These are phyloP conservation scores for Sphaerolaimus hirsutus DNA, from an alignment of 2,888 invertebrate genomes.

Conservation along the genomic window DNA sequence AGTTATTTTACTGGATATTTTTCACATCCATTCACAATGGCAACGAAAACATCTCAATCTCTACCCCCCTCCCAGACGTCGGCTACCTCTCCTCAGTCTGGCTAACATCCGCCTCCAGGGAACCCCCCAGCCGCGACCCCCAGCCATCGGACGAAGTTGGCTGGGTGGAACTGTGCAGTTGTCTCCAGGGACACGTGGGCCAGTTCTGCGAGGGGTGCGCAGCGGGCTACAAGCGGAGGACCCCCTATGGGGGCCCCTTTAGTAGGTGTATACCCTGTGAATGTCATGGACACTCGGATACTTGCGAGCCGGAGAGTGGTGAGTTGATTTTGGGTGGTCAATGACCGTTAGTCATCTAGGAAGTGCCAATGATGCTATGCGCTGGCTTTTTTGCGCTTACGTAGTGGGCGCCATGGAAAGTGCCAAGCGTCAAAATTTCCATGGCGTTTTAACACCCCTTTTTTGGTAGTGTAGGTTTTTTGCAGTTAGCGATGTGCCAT, in stretches of 20 bases:
- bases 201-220: constrained; percentile 93
- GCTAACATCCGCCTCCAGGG: constrained; percentile 57
- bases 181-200: constrained; percentile 44
- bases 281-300: constrained; percentile 81
- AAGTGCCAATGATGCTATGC: too few relatives aligned
- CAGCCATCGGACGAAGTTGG: constrained; percentile 35
- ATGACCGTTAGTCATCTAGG: too few relatives aligned
- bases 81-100: constrained; percentile 71
- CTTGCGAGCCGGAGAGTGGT: constrained; percentile 81
- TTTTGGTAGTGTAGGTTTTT: too few relatives aligned
- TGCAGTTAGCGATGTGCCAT: too few relatives aligned
- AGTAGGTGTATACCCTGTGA: constrained; percentile 81
- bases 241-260: constrained; percentile 73
- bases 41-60: background rate
- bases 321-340: too few relatives aligned
- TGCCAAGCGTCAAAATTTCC: too few relatives aligned
- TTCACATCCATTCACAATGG: background rate
- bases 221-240: constrained; percentile 62
- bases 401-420: too few relatives aligned
- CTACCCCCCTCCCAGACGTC: constrained; percentile 31
- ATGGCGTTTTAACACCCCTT: too few relatives aligned
- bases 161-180: constrained; percentile 83
- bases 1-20: background rate
- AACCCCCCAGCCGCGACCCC: constrained; percentile 13
- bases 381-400: too few relatives aligned